Conservation (phyloP, 2,797 vertebrate species). For the Muraenolepis orangiensis region DNA sequence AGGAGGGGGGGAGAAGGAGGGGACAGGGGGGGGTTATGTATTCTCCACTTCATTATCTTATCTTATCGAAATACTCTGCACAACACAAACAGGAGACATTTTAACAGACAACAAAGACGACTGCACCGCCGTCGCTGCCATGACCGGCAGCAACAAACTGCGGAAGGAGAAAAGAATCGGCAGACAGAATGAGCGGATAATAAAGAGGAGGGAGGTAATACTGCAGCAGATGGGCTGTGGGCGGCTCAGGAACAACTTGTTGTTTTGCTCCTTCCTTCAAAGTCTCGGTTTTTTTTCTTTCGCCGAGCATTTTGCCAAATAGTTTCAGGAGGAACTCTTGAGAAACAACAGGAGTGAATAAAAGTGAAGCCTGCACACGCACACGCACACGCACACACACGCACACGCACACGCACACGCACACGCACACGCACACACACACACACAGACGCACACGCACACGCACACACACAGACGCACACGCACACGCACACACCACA, state of each 20-base stretch:
- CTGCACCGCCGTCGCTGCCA: constrained; percentile 67
- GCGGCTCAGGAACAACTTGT: constrained; percentile 78
- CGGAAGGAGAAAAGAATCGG: constrained; percentile 66
- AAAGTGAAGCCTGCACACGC: no score
- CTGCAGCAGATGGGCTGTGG: constrained; percentile 81
- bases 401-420: no score
- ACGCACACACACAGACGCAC: no score
- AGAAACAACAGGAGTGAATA: constrained; percentile 77
- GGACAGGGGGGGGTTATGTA: constrained; percentile 72
- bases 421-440: no score
- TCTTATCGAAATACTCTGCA: constrained; percentile 67
- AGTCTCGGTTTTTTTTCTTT: constrained; percentile 60
- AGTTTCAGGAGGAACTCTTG: constrained; percentile 80
- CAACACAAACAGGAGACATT: no score
- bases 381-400: no score
- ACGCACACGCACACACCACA: no score
- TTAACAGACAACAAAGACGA: constrained; percentile 60
- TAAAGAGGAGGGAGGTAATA: constrained; percentile 74
- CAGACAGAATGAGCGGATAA: constrained; percentile 71
- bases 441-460: no score
- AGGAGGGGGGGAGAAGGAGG: no score
- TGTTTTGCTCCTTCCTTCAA: constrained; percentile 78
- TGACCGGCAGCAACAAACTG: constrained; percentile 62
- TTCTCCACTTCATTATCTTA: constrained; percentile 66
- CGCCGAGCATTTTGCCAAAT: constrained; percentile 77